phyloP scores from a whole-genome alignment of 1,140 invertebrate genomes.

The Lepeophtheirus salmonis region DNA sequence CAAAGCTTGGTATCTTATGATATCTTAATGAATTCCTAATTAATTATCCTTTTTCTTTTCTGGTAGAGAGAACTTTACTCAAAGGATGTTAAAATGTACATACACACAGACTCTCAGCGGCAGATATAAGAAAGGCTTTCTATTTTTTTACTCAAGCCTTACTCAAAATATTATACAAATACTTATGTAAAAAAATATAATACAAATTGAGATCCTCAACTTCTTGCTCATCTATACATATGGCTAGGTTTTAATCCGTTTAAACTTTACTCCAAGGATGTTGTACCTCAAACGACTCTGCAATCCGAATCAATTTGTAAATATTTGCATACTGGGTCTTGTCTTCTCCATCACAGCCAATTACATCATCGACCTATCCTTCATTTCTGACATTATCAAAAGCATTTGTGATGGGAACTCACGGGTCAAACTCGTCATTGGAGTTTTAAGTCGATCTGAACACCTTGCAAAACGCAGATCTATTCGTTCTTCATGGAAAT shows the following conservation, averaged over 20 bases:
- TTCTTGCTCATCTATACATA: too few species aligned
- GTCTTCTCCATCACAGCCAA: neutral
- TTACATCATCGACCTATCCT: neutral
- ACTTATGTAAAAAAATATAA: too few species aligned
- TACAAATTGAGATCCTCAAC: too few species aligned
- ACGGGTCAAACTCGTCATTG: neutral
- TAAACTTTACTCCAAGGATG: neutral
- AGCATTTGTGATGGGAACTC: neutral
- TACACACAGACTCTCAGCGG: neutral
- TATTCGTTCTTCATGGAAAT: neutral
- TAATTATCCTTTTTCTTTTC: too few species aligned
- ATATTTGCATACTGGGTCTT: neutral
- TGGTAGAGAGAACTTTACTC: neutral
- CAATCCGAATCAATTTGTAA: neutral
- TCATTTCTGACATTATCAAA: neutral
- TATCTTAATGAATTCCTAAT: too few species aligned
- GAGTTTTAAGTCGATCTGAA: neutral
- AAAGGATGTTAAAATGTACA: neutral
- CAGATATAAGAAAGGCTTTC: neutral
- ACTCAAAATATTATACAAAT: too few species aligned
- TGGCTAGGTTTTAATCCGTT: neutral
- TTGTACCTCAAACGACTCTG: neutral
- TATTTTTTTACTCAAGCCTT: too few species aligned
- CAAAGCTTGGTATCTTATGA: too few species aligned
- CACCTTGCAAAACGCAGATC: neutral